Evolutionary conservation across 2,113 vertebrate species (phyloP), one percentile per base, ranked within the genome.

Genomic region (Sapayoa aenigma): DNA sequence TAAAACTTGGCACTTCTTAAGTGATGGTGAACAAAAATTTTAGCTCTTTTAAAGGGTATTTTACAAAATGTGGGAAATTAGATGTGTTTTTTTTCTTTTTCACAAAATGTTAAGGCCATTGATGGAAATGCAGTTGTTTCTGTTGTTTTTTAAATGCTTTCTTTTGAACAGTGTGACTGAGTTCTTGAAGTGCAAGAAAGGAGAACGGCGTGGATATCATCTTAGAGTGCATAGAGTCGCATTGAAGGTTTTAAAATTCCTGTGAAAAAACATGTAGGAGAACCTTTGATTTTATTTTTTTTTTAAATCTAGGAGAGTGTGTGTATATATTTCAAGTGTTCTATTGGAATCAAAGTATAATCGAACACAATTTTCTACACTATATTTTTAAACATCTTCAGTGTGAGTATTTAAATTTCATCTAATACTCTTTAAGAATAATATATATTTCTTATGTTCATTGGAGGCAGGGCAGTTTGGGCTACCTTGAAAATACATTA

Each of bases 231-330:
- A 23, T 2, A 41, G 20, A 50, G 8, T 71, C 24, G 46, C 7
- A 11, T 17, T 55, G 27, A 77, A 87, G 39, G 30, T 84, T 88
- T 82, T 55, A 25, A 79, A 86, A 66, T 76, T 60, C 44, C 33
- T 53, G 33, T 82, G 33, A n/a, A 65, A 68, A 68, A 46, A 27
- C 15, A n/a, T 16, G 30, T 0, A 37, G 47, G 12, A 84, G 28
- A 83, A 35, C 6, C 22, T 81, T 18, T 68, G 37, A 59, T 28
- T n/a, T n/a, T n/a, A 41, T 4, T 1, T 39, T 39, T 35, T 65
- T 44, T 77, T 90, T 91, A 49, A 4, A 25, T 77, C 42, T 5
- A 13, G 3, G 0, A 2, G 12, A 4, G 3, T 7, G 2, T 12
- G 22, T 46, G 24, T 42, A 7, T 66, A 15, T 87, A 55, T 74